Base-by-base conservation (phyloP, 2,797 vertebrate species). In the Salmo trutta region DNA sequence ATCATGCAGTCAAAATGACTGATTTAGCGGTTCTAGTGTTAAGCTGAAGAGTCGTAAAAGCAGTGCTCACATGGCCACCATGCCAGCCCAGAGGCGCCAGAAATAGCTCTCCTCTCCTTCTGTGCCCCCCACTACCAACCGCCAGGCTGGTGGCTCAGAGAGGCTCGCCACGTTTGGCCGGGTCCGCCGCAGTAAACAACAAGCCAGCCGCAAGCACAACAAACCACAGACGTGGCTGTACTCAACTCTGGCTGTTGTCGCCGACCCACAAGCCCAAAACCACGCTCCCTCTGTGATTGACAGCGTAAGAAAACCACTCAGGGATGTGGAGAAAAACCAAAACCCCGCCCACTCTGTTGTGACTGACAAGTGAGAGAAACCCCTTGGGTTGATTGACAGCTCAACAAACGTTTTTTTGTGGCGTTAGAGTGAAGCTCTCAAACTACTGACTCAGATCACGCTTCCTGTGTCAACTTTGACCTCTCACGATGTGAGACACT, bases 121-220 rank as follows among this genome's bases (percentile, higher is more conserved):
- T n/a, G 56, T 62, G 24, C 15, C 24, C 65, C 65, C 41, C 41
- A 47, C 41, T 47, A 47, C 41, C 41, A 47, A 67, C 27, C 24
- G 15, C 19, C 73, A 15, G 5, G 36, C 83, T 83, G 86, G 85
- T 82, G 84, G 56, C 56, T 62, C 56, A 62, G 56, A 10, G 56
- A 21, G 56, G n/a, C 7, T n/a, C 4, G 7, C 2, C 54, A 21
- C 0, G 5, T 59, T 59, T 19, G 17, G 54, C 54, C 7, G 17
- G 51, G 64, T 68, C 47, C 82, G 29, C 79, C 87, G 85, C 78
- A 53, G 89, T 91, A 90, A 93, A 91, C 90, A 91, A 81, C 81
- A 76, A 85, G 75, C 82, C 80, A 74, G 71, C 84, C 86, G 77
- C 90, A 89, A 91, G 83, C 89, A 91, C 86, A 92, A 90, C 91